Base-by-base conservation (phyloP, 2,888 invertebrate species). In the Cataglyphis livida region DNA sequence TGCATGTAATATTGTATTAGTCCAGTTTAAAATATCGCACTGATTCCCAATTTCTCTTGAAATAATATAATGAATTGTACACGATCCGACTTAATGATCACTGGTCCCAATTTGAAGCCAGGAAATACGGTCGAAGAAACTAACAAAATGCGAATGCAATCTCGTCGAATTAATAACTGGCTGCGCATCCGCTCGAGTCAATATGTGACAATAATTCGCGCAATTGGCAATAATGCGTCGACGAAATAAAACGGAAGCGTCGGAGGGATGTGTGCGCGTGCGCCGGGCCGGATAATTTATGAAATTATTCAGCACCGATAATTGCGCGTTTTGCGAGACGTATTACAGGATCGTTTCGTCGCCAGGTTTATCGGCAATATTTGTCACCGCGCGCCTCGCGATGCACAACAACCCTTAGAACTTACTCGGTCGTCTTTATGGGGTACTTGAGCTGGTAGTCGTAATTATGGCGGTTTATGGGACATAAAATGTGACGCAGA, bases 381-480 rank as follows among this genome's bases (percentile, higher is more conserved):
- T 89, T 90, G 89, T 89, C 89, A 84, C 64, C 71, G 73, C 57
- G 81, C 59, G 68, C 65, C 21, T 15, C 54, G 12, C 76, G 70
- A 81, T 84, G 85, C 81, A n/a, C 51, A 75, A 78, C 62, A 73
- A 65, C 82, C 87, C 81, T 75, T 68, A 48, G 79, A 73, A 82
- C 87, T 85, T 85, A 71, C 84, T 70, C 74, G 59, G 68, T 61
- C 73, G 61, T 68, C 84, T 87, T 90, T 90, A 89, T 82, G 74
- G 75, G 32, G 48, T 74, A 81, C 83, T 83, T 64, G 82, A 86
- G 87, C 83, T 84, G 35, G 81, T 85, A 86, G n/a, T 88, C 91
- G 91, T 91, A 91, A 91, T 91, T 91, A 91, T 84, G 87, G 78
- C 54, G 75, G 85, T 87, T 91, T 90, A 91, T 86, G 83, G 62